phyloP scores from a whole-genome alignment of 1,140 invertebrate species.

The Saccostrea echinata region DNA sequence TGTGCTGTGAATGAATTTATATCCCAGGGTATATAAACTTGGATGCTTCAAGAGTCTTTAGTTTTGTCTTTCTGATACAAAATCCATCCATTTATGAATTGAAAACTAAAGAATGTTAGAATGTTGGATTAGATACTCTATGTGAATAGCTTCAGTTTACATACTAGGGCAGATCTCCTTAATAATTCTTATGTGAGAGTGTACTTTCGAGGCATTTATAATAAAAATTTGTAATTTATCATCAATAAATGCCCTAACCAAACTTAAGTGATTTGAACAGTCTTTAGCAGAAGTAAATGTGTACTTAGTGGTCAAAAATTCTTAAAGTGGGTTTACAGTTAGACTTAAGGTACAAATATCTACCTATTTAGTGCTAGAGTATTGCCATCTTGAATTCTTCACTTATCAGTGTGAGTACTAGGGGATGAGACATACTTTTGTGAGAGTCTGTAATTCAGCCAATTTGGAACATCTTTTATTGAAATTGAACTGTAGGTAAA shows the following conservation, averaged over 20 bases:
- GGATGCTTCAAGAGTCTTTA: not conserved
- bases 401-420: not conserved
- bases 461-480: conserved; percentile 25
- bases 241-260: not conserved
- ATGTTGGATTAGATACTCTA: not conserved
- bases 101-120: not conserved
- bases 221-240: not conserved
- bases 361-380: conserved; percentile 13
- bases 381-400: not conserved
- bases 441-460: conserved; percentile 17
- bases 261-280: not conserved
- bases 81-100: not conserved
- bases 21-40: not conserved
- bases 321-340: not conserved
- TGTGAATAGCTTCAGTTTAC: not conserved
- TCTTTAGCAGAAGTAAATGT: not conserved
- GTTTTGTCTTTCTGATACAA: not conserved
- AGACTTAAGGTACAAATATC: not conserved
- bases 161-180: not conserved
- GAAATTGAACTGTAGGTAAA: conserved; percentile 35
- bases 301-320: not conserved
- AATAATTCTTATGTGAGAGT: not conserved
- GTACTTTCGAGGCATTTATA: not conserved
- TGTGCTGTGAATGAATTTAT: not conserved
- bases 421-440: not conserved